phyloP scores from a whole-genome alignment of 2,888 invertebrate species.

The Drosophila anomalata region DNA sequence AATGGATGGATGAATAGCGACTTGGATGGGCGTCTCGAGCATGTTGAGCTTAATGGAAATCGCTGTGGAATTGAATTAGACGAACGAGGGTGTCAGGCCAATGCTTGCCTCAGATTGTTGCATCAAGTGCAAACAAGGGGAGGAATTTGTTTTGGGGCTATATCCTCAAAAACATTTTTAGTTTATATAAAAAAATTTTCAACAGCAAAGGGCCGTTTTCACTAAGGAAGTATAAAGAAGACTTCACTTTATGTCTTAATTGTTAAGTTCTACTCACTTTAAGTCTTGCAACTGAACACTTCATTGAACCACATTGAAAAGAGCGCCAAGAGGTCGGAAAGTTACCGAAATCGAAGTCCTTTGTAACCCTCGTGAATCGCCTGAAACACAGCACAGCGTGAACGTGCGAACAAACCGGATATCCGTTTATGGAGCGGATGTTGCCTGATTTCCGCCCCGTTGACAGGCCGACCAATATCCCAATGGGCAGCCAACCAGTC shows the following conservation, averaged over 20 bases:
- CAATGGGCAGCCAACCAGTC: constrained; percentile 9
- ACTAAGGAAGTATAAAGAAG: too few relatives aligned
- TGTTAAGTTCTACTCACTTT: neutral
- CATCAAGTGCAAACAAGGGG: constrained; percentile 22
- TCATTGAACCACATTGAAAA: constrained; percentile 8
- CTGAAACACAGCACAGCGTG: constrained; percentile 51
- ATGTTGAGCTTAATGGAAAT: constrained; percentile 28
- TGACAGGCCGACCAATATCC: constrained; percentile 53
- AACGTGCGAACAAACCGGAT: constrained; percentile 76
- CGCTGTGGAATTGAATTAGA: constrained; percentile 38
- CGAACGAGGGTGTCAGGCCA: constrained; percentile 14
- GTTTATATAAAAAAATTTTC: too few relatives aligned
- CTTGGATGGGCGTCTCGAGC: constrained; percentile 46
- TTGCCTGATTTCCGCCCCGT: constrained; percentile 74
- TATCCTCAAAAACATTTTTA: neutral
- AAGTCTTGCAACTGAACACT: neutral
- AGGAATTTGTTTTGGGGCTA: neutral
- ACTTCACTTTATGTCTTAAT: neutral
- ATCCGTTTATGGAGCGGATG: constrained; percentile 73
- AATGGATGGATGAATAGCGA: constrained; percentile 25
- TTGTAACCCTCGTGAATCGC: constrained; percentile 1
- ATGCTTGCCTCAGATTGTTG: neutral
- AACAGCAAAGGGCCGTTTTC: too few relatives aligned
- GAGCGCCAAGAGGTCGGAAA: neutral
- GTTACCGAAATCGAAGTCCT: constrained; percentile 16